Evolutionary conservation across 2,888 invertebrate genomes (phyloP).

Genomic region (Rhamphomyia laevipes): DNA sequence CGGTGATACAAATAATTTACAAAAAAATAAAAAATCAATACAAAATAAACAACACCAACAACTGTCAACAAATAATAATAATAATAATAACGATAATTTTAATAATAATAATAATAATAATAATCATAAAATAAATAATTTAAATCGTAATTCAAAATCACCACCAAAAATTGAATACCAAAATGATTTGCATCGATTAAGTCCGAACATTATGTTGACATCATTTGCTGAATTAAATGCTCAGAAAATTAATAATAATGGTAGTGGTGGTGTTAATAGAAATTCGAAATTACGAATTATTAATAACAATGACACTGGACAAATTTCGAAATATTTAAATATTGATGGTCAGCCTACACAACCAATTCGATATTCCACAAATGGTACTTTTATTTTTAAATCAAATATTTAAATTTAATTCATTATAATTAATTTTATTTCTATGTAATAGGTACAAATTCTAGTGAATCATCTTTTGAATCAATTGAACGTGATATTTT

Average conservation of each 20-base stretch:
- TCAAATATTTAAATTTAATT: not conserved
- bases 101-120: not conserved
- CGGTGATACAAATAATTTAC: slow-evolving; percentile 16
- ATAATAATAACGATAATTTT: not conserved
- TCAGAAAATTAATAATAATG: not conserved
- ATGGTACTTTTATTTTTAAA: too few species aligned
- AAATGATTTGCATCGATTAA: slow-evolving; percentile 7
- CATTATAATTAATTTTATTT: not conserved
- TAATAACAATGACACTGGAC: not conserved
- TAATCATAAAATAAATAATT: not conserved
- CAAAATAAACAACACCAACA: not conserved
- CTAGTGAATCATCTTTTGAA: slow-evolving; percentile 14
- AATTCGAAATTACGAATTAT: not conserved
- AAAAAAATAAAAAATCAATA: slow-evolving; percentile 11
- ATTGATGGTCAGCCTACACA: slow-evolving; percentile 10
- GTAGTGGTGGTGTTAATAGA: not conserved
- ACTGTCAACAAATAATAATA: not conserved
- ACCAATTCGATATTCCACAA: not conserved
- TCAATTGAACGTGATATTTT: slow-evolving; percentile 16
- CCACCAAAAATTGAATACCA: slow-evolving; percentile 9
- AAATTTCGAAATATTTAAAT: slow-evolving; percentile 14
- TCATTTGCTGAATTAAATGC: slow-evolving; percentile 13
- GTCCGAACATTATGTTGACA: slow-evolving; percentile 12
- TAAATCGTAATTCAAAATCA: slow-evolving; percentile 2
- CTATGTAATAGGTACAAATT: not conserved